phyloP scores from a whole-genome alignment of 2,113 vertebrate genomes.

The Notothenia rossii region DNA sequence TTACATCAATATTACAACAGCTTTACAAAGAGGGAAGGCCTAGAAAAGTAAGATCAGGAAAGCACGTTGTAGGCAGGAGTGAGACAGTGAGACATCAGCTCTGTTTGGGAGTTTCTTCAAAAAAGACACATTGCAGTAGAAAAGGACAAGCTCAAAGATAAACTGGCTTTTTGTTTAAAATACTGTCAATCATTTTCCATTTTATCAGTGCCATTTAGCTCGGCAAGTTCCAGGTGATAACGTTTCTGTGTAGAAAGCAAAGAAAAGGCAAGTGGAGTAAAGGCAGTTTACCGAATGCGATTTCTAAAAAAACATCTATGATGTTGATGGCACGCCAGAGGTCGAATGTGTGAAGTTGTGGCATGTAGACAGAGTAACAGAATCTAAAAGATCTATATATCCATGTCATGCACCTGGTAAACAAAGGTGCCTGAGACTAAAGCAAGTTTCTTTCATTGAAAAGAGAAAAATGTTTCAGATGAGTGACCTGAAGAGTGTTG shows the following conservation, averaged over 20 bases:
- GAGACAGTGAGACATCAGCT: constrained; percentile 56
- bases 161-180: constrained; percentile 53
- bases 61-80: constrained; percentile 58
- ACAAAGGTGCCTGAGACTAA: constrained; percentile 62
- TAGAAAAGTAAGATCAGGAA: constrained; percentile 80
- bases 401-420: constrained; percentile 40
- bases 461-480: constrained; percentile 62
- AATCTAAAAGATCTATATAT: constrained; percentile 23
- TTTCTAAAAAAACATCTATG: constrained; percentile 17
- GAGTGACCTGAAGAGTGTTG: constrained; percentile 76
- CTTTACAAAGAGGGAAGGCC: constrained; percentile 85
- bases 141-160: constrained; percentile 62
- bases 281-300: constrained; percentile 58
- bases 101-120: constrained; percentile 49
- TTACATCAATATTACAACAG: constrained; percentile 88
- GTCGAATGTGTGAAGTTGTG: constrained; percentile 28
- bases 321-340: constrained; percentile 13
- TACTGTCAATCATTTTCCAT: constrained; percentile 40
- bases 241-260: constrained; percentile 51
- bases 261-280: constrained; percentile 62
- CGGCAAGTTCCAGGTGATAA: constrained; percentile 49
- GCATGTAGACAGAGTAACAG: constrained; percentile 22
- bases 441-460: constrained; percentile 35
- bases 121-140: constrained; percentile 66
- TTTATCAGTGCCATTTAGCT: constrained; percentile 40